Evolutionary conservation across 1,140 invertebrate genomes (phyloP).

Genomic region (Radopholus similis): DNA sequence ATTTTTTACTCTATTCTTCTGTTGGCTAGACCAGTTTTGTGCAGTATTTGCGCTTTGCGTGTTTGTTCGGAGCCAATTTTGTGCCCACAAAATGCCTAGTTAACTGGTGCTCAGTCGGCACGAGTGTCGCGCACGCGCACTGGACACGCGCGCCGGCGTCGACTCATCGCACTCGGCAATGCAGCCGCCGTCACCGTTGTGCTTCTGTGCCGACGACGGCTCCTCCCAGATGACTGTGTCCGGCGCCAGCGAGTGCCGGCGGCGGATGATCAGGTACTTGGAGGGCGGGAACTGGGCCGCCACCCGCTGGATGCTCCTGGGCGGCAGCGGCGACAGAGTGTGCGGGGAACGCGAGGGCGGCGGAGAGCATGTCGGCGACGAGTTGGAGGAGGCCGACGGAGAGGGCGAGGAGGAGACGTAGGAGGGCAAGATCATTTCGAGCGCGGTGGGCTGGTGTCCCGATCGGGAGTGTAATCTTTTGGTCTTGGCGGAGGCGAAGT

Average conservation of each 20-base stretch:
- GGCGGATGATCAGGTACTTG: background rate
- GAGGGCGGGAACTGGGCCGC: background rate
- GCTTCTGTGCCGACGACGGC: background rate
- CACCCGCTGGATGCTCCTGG: background rate
- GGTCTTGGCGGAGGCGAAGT: background rate
- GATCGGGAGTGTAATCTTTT: too few relatives aligned
- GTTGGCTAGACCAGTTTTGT: background rate
- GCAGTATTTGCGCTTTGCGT: background rate
- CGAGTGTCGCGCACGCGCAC: background rate
- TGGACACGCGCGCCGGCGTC: background rate
- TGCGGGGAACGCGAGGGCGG: background rate
- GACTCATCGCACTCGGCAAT: background rate
- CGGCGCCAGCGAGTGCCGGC: conserved; percentile 1
- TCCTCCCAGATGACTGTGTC: conserved; percentile 3
- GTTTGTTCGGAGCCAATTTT: background rate
- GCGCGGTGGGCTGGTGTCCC: too few relatives aligned
- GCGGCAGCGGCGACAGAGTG: background rate
- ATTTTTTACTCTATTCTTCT: background rate
- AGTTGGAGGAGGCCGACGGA: background rate
- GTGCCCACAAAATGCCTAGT: background rate
- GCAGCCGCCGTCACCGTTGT: background rate
- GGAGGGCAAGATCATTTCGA: background rate
- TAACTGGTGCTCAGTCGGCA: background rate
- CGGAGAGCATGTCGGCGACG: background rate
- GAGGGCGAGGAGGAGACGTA: background rate